A percentile compares a stretch with the other conserved stretches of the same genome.
Evolutionary conservation across 2,797 vertebrate genomes (phyloP).

Genomic region (Catostomus latipinnis): DNA sequence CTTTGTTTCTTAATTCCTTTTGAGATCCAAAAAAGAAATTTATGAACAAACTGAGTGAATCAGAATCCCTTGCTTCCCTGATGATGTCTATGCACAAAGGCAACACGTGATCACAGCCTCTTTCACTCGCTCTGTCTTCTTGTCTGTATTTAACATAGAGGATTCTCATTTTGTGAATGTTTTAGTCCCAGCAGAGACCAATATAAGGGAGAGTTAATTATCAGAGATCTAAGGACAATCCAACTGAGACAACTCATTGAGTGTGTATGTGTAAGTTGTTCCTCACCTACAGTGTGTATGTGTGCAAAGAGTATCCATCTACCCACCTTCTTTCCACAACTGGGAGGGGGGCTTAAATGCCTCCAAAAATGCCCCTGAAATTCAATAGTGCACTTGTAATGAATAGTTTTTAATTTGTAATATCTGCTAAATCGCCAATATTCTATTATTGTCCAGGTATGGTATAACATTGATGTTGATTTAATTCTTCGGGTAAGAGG

Average conservation of each 20-base stretch:
- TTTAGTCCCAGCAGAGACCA: conserved; percentile 44
- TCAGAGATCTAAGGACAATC: conserved; percentile 45
- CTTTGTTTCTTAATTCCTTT: conserved; percentile 38
- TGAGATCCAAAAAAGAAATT: conserved; percentile 21
- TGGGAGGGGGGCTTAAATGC: background rate
- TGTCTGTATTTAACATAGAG: conserved; percentile 45
- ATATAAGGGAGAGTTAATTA: conserved; percentile 53
- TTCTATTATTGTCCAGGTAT: too few species aligned
- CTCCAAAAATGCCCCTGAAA: too few species aligned
- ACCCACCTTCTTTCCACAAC: background rate
- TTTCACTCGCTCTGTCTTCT: background rate
- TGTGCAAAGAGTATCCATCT: background rate
- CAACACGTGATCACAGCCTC: conserved; percentile 10
- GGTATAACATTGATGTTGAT: too few species aligned
- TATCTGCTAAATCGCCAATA: too few species aligned
- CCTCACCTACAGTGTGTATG: background rate
- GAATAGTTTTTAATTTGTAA: too few species aligned
- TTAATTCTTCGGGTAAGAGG: too few species aligned
- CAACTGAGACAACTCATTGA: conserved; percentile 16
- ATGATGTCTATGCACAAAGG: conserved; percentile 5
- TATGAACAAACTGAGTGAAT: conserved; percentile 6
- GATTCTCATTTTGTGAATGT: conserved; percentile 43
- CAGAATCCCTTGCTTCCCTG: conserved; percentile 11
- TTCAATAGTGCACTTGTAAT: too few species aligned
- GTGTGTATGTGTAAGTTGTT: background rate